Percentiles rank a stretch among this genome's conserved stretches.
phyloP scores from a whole-genome alignment of 2,888 invertebrate species.

The Plagodis pulveraria region DNA sequence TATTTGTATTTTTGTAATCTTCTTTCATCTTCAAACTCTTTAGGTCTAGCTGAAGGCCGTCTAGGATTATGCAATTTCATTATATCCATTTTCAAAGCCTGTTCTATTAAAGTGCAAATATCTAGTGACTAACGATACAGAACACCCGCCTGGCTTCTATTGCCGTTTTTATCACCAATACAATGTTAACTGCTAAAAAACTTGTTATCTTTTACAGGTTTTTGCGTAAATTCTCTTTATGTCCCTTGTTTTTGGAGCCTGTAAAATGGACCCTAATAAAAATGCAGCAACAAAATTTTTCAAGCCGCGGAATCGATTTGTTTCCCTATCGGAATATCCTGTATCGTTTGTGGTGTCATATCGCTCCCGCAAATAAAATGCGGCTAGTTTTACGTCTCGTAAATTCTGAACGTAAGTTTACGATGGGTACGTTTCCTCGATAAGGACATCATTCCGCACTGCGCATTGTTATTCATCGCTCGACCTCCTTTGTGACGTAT shows the following conservation, averaged over 20 bases:
- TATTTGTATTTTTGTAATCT: no score
- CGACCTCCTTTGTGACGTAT: conserved; percentile 81
- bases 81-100: no score
- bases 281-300: conserved; percentile 16
- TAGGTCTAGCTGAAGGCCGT: no score
- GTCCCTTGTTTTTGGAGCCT: conserved; percentile 15
- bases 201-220: conserved; percentile 25
- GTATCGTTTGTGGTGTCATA: conserved; percentile 10
- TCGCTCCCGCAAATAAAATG: conserved; percentile 17
- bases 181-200: conserved; percentile 23
- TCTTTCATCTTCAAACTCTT: no score
- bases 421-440: conserved; percentile 50
- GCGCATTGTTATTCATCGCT: conserved; percentile 83
- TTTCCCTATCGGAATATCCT: not conserved
- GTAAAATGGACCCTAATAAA: conserved; percentile 26
- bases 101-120: no score
- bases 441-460: conserved; percentile 82
- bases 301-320: conserved; percentile 10
- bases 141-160: conserved; percentile 7
- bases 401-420: conserved; percentile 34
- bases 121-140: not conserved
- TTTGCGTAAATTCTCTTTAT: conserved; percentile 16
- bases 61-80: no score
- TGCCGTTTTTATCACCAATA: conserved; percentile 15
- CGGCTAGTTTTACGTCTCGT: conserved; percentile 22